A percentile compares a stretch with the other conserved stretches of the same genome.
Evolutionary conservation across 2,888 invertebrate genomes (phyloP).

Genomic region (Clanis bilineata): DNA sequence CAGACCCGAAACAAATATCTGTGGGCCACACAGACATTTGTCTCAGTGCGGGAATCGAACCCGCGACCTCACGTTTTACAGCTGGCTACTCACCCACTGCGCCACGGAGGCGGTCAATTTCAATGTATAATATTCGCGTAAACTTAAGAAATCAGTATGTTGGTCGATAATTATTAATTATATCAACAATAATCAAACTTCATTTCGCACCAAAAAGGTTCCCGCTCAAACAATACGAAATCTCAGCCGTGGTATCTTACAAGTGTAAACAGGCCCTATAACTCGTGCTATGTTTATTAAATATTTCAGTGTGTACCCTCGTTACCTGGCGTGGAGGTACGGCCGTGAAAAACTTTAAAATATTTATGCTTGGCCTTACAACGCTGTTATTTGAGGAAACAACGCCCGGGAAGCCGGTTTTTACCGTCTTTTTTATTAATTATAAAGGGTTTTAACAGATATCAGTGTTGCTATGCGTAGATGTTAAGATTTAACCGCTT

Average conservation of each 20-base stretch:
- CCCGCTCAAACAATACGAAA: neutral
- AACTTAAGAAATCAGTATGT: no score
- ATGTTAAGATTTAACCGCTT: no score
- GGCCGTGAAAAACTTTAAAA: constrained; percentile 55
- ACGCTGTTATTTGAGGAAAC: neutral
- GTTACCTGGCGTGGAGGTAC: constrained; percentile 30
- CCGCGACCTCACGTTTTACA: no score
- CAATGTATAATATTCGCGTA: no score
- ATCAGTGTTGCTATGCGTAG: neutral
- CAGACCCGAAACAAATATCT: no score
- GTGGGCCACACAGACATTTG: no score
- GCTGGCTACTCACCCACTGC: no score
- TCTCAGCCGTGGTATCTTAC: neutral
- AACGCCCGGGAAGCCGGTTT: neutral
- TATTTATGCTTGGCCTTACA: constrained; percentile 54
- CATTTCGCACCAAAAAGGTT: neutral
- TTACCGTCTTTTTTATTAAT: neutral
- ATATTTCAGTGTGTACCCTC: constrained; percentile 19
- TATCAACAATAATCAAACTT: no score
- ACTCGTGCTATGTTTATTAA: constrained; percentile 3
- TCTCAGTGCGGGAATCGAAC: no score
- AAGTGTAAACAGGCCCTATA: neutral
- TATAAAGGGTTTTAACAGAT: neutral
- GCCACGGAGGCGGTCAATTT: no score
- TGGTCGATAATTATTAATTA: no score